These are phyloP conservation scores for Sarcophaga caerulescens DNA, from an alignment of 2,888 invertebrate species.

Conservation along the genomic window DNA sequence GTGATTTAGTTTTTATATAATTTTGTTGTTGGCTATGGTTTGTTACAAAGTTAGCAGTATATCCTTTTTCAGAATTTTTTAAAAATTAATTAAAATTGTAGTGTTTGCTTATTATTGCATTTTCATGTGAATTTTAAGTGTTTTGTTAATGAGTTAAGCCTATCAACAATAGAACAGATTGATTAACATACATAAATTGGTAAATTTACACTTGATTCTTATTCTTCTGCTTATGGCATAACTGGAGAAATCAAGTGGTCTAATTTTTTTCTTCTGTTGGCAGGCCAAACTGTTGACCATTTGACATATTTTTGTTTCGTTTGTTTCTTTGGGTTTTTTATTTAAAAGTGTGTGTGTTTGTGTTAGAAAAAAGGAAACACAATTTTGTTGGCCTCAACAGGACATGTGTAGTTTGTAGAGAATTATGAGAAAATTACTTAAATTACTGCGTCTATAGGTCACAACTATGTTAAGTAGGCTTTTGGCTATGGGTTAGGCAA, in stretches of 20 bases:
- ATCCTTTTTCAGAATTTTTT: no score
- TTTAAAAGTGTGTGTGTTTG: neutral
- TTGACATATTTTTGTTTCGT: slow-evolving; percentile 46
- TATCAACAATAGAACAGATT: neutral
- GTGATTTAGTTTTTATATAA: neutral
- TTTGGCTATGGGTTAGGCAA: no score
- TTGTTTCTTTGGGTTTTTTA: neutral
- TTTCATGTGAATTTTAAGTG: neutral
- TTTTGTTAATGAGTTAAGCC: slow-evolving; percentile 5
- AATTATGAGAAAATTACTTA: slow-evolving; percentile 33
- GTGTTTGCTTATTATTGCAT: neutral
- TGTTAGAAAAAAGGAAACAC: slow-evolving; percentile 42
- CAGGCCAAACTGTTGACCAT: slow-evolving; percentile 43
- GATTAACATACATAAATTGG: slow-evolving; percentile 18
- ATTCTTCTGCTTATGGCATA: neutral
- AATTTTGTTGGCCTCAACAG: slow-evolving; percentile 45
- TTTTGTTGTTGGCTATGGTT: no score
- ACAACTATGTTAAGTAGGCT: no score
- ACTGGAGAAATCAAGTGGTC: no score
- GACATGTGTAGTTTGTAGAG: slow-evolving; percentile 41
- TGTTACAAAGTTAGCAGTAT: no score
- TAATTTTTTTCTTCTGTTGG: slow-evolving; percentile 37
- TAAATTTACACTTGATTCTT: slow-evolving; percentile 27
- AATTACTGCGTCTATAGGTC: slow-evolving; percentile 22
- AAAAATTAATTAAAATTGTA: neutral